Evolutionary conservation across 2,888 invertebrate genomes (phyloP), one percentile per base, ranked within the genome.

Genomic region (Erynnis tages): DNA sequence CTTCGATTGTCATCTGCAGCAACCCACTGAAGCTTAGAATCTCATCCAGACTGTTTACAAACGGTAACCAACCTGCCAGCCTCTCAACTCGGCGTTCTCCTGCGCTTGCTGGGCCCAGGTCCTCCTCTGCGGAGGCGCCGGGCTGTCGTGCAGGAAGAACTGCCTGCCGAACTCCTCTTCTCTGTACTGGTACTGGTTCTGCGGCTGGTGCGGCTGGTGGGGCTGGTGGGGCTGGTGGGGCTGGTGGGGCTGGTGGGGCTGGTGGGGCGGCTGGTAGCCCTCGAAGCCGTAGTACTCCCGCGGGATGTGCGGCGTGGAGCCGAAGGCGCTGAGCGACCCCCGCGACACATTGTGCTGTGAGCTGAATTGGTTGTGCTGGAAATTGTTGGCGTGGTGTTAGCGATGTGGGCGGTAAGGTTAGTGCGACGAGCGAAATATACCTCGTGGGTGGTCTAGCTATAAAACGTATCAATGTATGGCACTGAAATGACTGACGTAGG

Each of bases 131-230:
- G 91, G 91, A 52, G 86, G 91, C 60, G 91, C 79, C 56, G 82
- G 82, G 65, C 77, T 79, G 70, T 95, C 94, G 74, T 96, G 95
- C 65, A 95, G 86, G 82, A 93, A 96, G 82, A 95, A 95, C 78
- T 94, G 93, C 55, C 91, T 90, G 56, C 76, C 65, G 64, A 64
- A 70, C 48, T 73, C 76, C 53, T 63, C 67, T 47, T 80, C 80
- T 54, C 65, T 64, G 54, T 66, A 66, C 71, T 70, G 79, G 66
- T 80, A 82, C 34, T 34, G 34, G 14, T 14, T 14, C 16, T 34
- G 34, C 60, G 82, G 67, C 32, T 65, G 62, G 19, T 58, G 61
- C 35, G 62, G 63, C 25, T 60, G n/a, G n/a, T n/a, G 63, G 32
- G 64, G 65, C 45, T 63, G 50, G 59, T 30, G 58, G 38, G 56